Conservation (phyloP, 2,797 vertebrate genomes). For the Valencia hispanica region DNA sequence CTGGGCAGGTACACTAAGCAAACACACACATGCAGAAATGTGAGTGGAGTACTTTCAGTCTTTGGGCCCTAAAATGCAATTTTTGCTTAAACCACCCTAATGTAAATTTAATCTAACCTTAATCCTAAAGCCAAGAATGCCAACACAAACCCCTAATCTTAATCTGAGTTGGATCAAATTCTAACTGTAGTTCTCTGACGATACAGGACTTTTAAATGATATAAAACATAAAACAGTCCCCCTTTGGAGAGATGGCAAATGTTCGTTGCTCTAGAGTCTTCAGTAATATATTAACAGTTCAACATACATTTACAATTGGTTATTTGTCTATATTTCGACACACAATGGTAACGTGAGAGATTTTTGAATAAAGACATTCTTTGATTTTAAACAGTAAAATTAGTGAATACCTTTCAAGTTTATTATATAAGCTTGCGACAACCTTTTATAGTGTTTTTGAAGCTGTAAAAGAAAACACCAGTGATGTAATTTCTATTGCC, state of each 20-base stretch:
- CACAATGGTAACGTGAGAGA: neutral
- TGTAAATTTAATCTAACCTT: constrained; percentile 23
- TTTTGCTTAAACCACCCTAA: constrained; percentile 16
- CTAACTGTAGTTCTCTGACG: constrained; percentile 11
- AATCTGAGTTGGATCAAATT: constrained; percentile 27
- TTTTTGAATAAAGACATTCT: neutral
- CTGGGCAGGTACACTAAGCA: constrained; percentile 53
- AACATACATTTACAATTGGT: neutral
- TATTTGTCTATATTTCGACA: neutral
- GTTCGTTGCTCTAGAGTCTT: constrained; percentile 18
- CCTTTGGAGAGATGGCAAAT: neutral
- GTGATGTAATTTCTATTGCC: neutral
- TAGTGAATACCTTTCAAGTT: neutral
- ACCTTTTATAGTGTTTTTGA: neutral
- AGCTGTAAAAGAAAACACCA: neutral
- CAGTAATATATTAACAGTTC: neutral
- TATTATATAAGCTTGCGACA: neutral
- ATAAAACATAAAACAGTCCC: constrained; percentile 25
- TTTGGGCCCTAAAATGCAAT: constrained; percentile 19
- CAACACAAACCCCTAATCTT: constrained; percentile 16
- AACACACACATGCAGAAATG: constrained; percentile 38
- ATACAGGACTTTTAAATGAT: neutral
- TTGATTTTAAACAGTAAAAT: neutral
- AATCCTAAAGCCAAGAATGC: constrained; percentile 34
- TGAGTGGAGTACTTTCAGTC: constrained; percentile 9